A percentile compares a stretch with the other conserved stretches of the same genome.
Evolutionary conservation across 2,797 vertebrate genomes (phyloP).

Genomic region (Pelodytes ibericus): DNA sequence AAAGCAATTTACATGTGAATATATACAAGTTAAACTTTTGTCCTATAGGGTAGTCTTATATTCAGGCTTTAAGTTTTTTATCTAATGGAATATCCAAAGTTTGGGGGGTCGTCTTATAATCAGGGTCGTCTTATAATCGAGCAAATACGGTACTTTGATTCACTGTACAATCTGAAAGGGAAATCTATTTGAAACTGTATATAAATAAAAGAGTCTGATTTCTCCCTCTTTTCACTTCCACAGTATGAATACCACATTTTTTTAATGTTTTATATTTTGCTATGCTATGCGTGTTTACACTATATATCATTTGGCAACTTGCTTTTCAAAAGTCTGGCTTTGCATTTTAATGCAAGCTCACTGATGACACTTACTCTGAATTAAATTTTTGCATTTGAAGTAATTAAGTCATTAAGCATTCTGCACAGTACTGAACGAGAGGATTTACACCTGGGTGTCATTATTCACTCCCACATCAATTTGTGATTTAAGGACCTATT

Average conservation of each 20-base stretch:
- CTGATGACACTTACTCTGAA: slow-evolving; percentile 61
- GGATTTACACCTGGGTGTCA: slow-evolving; percentile 74
- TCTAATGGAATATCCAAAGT: no score
- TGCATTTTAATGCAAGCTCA: slow-evolving; percentile 65
- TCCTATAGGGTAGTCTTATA: no score
- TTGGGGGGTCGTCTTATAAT: no score
- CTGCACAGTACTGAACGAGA: slow-evolving; percentile 63
- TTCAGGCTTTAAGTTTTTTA: no score
- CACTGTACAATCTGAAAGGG: no score
- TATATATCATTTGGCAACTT: slow-evolving; percentile 11
- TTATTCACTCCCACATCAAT: slow-evolving; percentile 72
- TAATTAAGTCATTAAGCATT: slow-evolving; percentile 71
- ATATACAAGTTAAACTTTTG: no score
- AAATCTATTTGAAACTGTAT: no score
- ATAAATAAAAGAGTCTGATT: no score
- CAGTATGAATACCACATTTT: neutral
- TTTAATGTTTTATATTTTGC: neutral
- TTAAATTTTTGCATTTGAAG: slow-evolving; percentile 69
- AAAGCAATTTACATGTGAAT: no score
- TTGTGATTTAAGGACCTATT: slow-evolving; percentile 75
- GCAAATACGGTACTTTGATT: no score
- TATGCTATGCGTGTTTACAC: neutral
- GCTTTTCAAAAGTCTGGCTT: slow-evolving; percentile 56
- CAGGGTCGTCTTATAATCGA: no score
- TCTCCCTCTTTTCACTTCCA: no score